Conservation (phyloP, 2,888 invertebrate species). For the Aquatica leii region DNA sequence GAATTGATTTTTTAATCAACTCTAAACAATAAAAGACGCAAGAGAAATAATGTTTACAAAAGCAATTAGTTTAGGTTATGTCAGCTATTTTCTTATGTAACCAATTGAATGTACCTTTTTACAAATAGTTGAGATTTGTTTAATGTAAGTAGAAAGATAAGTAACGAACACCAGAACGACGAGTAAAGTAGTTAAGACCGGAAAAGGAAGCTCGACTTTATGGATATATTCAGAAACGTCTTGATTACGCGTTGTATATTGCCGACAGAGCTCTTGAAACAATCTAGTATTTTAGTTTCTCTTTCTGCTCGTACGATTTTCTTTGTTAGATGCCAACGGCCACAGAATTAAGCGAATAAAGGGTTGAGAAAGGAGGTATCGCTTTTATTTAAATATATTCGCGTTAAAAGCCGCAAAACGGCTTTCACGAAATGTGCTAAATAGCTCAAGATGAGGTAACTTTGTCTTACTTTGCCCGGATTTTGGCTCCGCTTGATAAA, state of each 20-base stretch:
- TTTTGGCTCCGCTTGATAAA: slow-evolving; percentile 37
- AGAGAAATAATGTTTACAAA: too few relatives aligned
- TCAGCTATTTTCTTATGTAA: too few relatives aligned
- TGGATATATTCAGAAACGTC: slow-evolving; percentile 39
- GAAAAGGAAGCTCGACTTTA: slow-evolving; percentile 43
- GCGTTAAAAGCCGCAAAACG: slow-evolving; percentile 32
- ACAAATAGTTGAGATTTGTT: too few relatives aligned
- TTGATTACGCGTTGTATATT: slow-evolving; percentile 39
- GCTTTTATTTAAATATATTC: slow-evolving; percentile 36
- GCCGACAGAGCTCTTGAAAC: slow-evolving; percentile 34
- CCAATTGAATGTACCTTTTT: too few relatives aligned
- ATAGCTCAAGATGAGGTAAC: slow-evolving; percentile 42
- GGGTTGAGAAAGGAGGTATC: slow-evolving; percentile 31
- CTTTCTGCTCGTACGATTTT: slow-evolving; percentile 16
- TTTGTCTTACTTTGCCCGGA: slow-evolving; percentile 39
- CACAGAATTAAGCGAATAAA: slow-evolving; percentile 29
- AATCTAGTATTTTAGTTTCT: slow-evolving; percentile 33
- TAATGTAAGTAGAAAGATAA: too few relatives aligned
- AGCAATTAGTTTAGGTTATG: too few relatives aligned
- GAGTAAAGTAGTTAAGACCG: slow-evolving; percentile 16
- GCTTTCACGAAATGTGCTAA: slow-evolving; percentile 40
- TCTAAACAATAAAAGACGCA: too few relatives aligned
- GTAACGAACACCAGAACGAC: too few relatives aligned
- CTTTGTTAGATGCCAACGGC: slow-evolving; percentile 19
- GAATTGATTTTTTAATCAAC: too few relatives aligned